A percentile compares a stretch with the other conserved stretches of the same genome.
These are phyloP conservation scores for Meiosimyza platycephala DNA, from an alignment of 2,888 invertebrate species.

Conservation along the genomic window DNA sequence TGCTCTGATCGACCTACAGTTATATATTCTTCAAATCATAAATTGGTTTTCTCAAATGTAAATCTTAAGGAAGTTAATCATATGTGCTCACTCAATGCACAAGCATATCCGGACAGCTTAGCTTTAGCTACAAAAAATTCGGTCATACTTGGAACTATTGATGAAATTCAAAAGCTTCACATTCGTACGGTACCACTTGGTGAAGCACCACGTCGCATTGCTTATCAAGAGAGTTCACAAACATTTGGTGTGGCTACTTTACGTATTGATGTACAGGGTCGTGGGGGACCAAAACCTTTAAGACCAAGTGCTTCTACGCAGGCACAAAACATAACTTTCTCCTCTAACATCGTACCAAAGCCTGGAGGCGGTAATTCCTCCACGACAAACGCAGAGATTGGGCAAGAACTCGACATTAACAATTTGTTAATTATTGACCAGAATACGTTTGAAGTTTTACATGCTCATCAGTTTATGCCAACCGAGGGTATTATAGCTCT, in stretches of 20 bases:
- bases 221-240: constrained; percentile 93
- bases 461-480: constrained; percentile 91
- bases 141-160: constrained; percentile 93
- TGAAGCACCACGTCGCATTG: constrained; percentile 93
- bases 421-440: constrained; percentile 93
- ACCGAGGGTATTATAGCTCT: constrained; percentile 92
- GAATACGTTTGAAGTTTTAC: constrained; percentile 96
- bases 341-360: constrained; percentile 70
- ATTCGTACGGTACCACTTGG: constrained; percentile 95
- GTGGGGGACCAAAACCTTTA: constrained; percentile 75
- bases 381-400: constrained; percentile 68
- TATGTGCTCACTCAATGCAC: constrained; percentile 97
- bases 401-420: constrained; percentile 91
- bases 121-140: constrained; percentile 67
- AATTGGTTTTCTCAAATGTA: constrained; percentile 98
- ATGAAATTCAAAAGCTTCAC: constrained; percentile 98
- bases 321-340: constrained; percentile 74
- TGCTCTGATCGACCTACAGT: constrained; percentile 99
- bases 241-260: constrained; percentile 94
- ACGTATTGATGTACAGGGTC: constrained; percentile 88
- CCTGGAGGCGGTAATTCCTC: constrained; percentile 67
- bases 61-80: constrained; percentile 95
- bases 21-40: constrained; percentile 99
- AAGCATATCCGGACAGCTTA: constrained; percentile 90
- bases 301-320: constrained; percentile 84